Conservation (phyloP, 2,888 invertebrate genomes). For the Patella ulyssiponensis region DNA sequence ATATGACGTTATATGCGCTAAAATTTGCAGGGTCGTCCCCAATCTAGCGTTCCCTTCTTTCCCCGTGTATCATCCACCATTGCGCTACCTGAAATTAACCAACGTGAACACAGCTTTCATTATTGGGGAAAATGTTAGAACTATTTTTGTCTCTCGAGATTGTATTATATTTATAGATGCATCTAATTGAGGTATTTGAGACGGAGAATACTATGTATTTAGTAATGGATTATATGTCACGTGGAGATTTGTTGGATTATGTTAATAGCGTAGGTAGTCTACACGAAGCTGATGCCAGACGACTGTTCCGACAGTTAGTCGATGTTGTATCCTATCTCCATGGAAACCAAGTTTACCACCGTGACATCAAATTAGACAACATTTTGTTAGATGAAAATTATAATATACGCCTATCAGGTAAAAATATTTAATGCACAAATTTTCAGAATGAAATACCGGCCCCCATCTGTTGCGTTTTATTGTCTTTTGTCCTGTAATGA, state of each 20-base stretch:
- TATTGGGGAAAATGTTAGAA: too few species aligned
- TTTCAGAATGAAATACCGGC: too few species aligned
- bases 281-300: constrained; percentile 38
- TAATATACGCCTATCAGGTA: constrained; percentile 42
- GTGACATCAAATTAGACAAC: constrained; percentile 43
- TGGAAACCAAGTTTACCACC: constrained; percentile 34
- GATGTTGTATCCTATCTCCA: constrained; percentile 37
- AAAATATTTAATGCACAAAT: not conserved
- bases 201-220: constrained; percentile 26
- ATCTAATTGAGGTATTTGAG: constrained; percentile 34
- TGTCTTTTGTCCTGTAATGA: not conserved
- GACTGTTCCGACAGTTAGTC: constrained; percentile 40
- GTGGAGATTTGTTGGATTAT: constrained; percentile 40
- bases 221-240: constrained; percentile 37
- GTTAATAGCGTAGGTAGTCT: constrained; percentile 33
- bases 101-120: too few species aligned
- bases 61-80: too few species aligned
- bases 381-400: constrained; percentile 38
- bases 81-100: too few species aligned
- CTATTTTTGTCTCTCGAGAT: too few species aligned
- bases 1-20: too few species aligned
- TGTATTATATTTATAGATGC: constrained; percentile 23
- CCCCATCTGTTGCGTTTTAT: not conserved
- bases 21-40: too few species aligned
- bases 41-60: too few species aligned